Evolutionary conservation across 2,113 vertebrate genomes (phyloP).

Genomic region (Pipra filicauda): DNA sequence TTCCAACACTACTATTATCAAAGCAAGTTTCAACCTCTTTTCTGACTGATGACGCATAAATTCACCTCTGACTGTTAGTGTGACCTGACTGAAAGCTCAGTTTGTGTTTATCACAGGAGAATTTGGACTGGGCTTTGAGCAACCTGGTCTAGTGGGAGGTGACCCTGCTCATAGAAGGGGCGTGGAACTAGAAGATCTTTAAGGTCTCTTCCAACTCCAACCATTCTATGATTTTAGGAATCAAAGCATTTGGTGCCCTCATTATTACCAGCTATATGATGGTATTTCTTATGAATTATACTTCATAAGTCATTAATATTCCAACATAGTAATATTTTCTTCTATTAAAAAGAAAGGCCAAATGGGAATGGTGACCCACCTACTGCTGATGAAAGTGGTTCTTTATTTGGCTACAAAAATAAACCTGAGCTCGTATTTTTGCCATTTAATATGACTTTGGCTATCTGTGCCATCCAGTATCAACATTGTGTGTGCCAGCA

Average conservation of each 20-base stretch:
- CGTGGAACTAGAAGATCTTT: rapidly evolving
- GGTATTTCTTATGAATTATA: background rate
- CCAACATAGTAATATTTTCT: background rate
- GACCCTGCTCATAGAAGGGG: background rate
- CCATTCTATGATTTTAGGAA: background rate
- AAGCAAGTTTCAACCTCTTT: background rate
- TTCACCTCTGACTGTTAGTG: background rate
- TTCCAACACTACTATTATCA: background rate
- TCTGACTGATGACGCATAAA: background rate
- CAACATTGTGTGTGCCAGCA: background rate
- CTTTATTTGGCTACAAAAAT: background rate
- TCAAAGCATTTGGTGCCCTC: background rate
- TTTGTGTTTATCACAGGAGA: background rate
- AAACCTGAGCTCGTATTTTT: background rate
- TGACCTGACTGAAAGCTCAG: background rate
- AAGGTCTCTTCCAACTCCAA: background rate
- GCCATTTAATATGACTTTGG: background rate
- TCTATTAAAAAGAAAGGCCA: background rate
- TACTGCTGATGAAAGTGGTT: background rate
- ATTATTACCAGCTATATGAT: background rate
- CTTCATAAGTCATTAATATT: background rate
- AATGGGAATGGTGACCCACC: background rate
- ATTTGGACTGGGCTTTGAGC: background rate
- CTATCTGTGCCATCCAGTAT: background rate
- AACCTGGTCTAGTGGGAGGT: background rate